Evolutionary conservation across 1,140 invertebrate species (phyloP), one percentile per base, ranked within the genome.

Genomic region (Drosophila asahinai): DNA sequence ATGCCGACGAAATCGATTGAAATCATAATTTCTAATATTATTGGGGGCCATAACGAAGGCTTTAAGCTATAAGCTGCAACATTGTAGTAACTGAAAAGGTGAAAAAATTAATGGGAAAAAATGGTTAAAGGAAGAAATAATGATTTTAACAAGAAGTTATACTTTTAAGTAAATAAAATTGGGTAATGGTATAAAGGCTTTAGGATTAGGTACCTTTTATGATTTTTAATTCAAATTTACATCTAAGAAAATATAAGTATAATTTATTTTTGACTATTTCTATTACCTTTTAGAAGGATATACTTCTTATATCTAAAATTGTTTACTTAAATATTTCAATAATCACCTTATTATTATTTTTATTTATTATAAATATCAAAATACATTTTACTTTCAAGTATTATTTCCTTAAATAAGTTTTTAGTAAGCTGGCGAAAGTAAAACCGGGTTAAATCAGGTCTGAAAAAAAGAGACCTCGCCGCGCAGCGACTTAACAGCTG

Each of bases 11-110:
- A 64, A 19, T 5, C 33, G 52, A 22, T 38, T 43, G 17, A 65
- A 63, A 48, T 73, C 55, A 42, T 73, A 60, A 73, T 61, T 33
- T 52, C 19, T 22, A 42, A 72, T 38, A 43, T 51, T 73, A 60
- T 60, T 72, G 45, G 45, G 45, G 45, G 38, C 17, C 27, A 73
- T 59, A 71, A 51, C 52, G 17, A 25, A 27, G 51, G 30, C n/a
- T 19, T 36, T 22, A 25, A 52, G 15, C 22, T n/a, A 43, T 38
- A 3, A 54, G 47, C 33, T 6, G 17, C 12, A 36, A 36, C 51
- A n/a, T n/a, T 9, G 19, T n/a, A 25, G 2, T 5, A 2, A 4
- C 12, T 19, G 22, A 42, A 27, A 38, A 36, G 12, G 17, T 4
- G 47, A 14, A 6, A 3, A 6, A 40, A 25, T 38, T 14, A 9